Conservation (phyloP, 2,888 invertebrate genomes). For the Byasa hedistus region DNA sequence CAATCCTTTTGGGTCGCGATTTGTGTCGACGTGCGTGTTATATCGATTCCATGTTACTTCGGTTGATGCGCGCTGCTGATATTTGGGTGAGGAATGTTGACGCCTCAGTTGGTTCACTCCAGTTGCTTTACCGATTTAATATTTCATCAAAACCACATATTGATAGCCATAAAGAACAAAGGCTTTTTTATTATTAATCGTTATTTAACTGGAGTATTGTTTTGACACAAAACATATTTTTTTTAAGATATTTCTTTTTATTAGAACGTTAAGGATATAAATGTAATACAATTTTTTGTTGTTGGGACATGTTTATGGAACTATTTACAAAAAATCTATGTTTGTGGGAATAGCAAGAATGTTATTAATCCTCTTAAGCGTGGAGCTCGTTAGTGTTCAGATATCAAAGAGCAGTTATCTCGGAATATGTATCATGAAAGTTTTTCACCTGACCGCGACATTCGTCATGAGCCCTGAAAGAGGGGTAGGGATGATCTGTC, state of each 20-base stretch:
- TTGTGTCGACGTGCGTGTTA: slow-evolving; percentile 8
- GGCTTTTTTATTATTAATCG: neutral
- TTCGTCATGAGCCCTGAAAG: slow-evolving; percentile 63
- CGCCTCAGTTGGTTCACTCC: neutral
- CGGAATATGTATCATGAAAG: slow-evolving; percentile 52
- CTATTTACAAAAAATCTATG: too few species aligned
- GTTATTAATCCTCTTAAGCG: too few species aligned
- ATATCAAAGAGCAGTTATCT: slow-evolving; percentile 51
- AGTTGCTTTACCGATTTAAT: too few species aligned
- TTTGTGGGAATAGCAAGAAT: too few species aligned
- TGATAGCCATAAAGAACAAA: neutral
- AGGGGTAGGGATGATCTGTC: slow-evolving; percentile 64
- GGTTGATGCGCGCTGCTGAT: neutral
- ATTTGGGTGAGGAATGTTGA: neutral
- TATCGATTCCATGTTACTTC: slow-evolving; percentile 1
- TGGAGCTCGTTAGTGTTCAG: neutral
- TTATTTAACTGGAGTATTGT: too few species aligned
- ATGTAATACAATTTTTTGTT: too few species aligned
- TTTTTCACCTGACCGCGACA: slow-evolving; percentile 72
- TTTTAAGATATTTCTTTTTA: too few species aligned
- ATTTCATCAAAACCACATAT: neutral
- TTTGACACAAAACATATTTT: too few species aligned
- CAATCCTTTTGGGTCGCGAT: slow-evolving; percentile 35
- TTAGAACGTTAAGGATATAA: too few species aligned
- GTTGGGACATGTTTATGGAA: too few species aligned